A percentile compares a stretch with the other conserved stretches of the same genome.
Conservation (phyloP, 2,113 vertebrate genomes). For the Paracyprichromis sp. region DNA sequence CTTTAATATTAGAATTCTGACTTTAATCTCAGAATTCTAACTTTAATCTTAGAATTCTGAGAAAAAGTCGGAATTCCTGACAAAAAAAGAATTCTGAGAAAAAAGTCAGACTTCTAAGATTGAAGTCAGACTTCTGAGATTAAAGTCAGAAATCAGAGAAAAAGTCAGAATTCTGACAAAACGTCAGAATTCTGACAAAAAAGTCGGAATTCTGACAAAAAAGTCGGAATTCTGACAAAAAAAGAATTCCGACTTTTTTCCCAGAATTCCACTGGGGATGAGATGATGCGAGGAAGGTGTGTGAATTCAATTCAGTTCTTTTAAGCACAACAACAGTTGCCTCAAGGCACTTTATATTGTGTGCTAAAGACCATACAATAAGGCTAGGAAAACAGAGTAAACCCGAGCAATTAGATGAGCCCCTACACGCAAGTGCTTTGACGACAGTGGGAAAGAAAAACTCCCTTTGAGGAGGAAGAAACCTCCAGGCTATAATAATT, state of each 20-base stretch:
- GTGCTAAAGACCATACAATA: neutral
- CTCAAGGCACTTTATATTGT: neutral
- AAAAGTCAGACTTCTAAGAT: too few relatives aligned
- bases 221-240: neutral
- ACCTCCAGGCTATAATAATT: neutral
- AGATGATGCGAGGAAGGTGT: neutral
- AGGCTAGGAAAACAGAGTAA: neutral
- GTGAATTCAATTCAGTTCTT: neutral
- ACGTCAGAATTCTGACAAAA: too few relatives aligned
- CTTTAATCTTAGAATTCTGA: too few relatives aligned
- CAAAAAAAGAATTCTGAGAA: too few relatives aligned
- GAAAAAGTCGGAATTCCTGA: too few relatives aligned
- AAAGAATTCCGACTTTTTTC: neutral
- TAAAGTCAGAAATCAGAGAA: too few relatives aligned
- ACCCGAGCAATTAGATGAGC: neutral
- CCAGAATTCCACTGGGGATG: neutral
- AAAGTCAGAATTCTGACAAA: too few relatives aligned
- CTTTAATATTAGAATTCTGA: fast-evolving
- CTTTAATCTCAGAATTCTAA: too few relatives aligned
- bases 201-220: too few relatives aligned
- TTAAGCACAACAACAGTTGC: neutral
- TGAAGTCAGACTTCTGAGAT: too few relatives aligned
- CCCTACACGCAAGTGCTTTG: neutral
- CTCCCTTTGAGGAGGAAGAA: neutral
- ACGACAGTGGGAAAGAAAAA: neutral